Base-by-base conservation (phyloP, 2,888 invertebrate genomes). In the Drosophila yooni region DNA sequence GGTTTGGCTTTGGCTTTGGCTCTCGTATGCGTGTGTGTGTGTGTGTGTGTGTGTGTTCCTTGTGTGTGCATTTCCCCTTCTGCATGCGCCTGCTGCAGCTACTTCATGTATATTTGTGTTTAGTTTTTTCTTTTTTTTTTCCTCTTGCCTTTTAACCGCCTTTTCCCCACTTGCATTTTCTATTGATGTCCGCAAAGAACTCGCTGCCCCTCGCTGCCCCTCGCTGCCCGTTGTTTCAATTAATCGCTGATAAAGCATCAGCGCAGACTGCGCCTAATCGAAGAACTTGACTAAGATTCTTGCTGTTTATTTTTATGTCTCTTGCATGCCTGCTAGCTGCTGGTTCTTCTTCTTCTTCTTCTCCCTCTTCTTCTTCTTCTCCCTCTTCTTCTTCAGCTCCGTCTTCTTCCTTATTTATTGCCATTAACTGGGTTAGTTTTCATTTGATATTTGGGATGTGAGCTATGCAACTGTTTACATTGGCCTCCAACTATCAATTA, bases 341-440 rank as follows among this genome's bases (percentile, higher is more conserved):
- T 13, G 11, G 8, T 53, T 8, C 10, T 27, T n/a, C 27, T 4
- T 15, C 21, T 15, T 34, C 6, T 3, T 54, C 25, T 21, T 21
- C 18, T 51, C 5, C 13, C 1, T 27, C 40, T 36, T 13, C 18
- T 36, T 25, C 11, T 18, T n/a, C n/a, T n/a, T n/a, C n/a, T n/a
- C 21, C 29, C 4, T 18, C 6, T n/a, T 15, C 11, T 36, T 4
- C 15, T 2, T 0, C 33, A 8, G 1, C 27, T 43, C 10, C 40
- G 36, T 8, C 38, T 27, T 3, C 48, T 58, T 6, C 7, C 52
- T 27, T 21, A 48, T 52, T 64, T 53, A 62, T 52, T 77, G 57
- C 53, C 38, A 57, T 75, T 81, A 86, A 83, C 82, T 87, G 87
- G 87, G 87, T 74, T 86, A 81, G 67, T 74, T 87, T 79, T 76